These are phyloP conservation scores for Kryptopterus vitreolus DNA, from an alignment of 2,797 vertebrate species.

Conservation along the genomic window DNA sequence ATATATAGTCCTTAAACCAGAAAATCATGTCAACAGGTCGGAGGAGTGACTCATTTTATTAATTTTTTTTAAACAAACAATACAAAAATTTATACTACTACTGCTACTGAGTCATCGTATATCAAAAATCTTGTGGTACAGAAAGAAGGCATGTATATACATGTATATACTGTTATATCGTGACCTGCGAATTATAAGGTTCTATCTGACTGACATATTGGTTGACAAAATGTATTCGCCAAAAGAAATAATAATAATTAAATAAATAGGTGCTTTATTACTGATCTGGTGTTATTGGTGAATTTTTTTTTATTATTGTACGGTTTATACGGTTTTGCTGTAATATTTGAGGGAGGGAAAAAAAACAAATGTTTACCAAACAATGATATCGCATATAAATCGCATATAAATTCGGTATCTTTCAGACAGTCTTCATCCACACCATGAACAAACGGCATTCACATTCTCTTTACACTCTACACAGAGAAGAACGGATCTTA, in stretches of 20 bases:
- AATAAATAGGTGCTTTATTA: neutral
- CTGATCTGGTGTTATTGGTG: neutral
- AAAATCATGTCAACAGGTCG: neutral
- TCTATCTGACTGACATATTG: slow-evolving; percentile 6
- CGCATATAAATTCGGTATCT: neutral
- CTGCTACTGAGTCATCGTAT: neutral
- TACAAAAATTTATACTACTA: neutral
- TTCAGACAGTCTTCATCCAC: neutral
- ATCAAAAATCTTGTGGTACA: neutral
- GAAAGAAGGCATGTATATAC: neutral
- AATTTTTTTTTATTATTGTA: neutral
- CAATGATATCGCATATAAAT: neutral
- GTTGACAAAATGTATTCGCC: neutral
- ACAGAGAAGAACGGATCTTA: neutral
- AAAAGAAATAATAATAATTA: neutral
- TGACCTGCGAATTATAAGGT: neutral
- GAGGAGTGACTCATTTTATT: neutral
- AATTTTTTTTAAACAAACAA: neutral
- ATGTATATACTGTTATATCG: neutral
- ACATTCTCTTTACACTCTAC: neutral
- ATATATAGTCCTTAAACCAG: neutral
- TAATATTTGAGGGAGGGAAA: too few species aligned
- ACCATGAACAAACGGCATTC: neutral
- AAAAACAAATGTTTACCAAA: neutral
- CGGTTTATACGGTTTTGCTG: too few species aligned